Conservation (phyloP, 2,113 vertebrate species). For the Thermophis baileyi region DNA sequence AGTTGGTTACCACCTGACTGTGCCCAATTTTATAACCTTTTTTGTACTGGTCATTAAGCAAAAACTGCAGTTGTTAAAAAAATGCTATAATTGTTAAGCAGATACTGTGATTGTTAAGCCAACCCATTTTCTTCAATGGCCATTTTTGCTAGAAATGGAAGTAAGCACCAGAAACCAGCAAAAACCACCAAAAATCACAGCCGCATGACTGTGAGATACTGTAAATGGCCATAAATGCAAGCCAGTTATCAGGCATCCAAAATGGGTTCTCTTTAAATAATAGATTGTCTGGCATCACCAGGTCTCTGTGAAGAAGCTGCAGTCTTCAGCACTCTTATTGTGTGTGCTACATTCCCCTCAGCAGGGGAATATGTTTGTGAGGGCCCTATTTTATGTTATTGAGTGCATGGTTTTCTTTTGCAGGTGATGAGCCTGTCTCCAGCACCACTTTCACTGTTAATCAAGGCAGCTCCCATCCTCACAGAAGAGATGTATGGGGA, state of each 20-base stretch:
- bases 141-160: background rate
- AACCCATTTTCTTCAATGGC: background rate
- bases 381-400: background rate
- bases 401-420: background rate
- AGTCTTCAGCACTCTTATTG: background rate
- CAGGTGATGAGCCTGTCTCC: conserved; percentile 97
- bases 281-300: background rate
- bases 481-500: conserved; percentile 98
- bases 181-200: background rate
- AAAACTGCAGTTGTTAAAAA: background rate
- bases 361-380: background rate
- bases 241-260: too few relatives aligned
- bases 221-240: too few relatives aligned
- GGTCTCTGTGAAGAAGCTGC: background rate
- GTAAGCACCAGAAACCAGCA: background rate
- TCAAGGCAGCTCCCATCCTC: conserved; percentile 92
- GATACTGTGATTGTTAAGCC: background rate
- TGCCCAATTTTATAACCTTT: background rate
- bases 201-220: too few relatives aligned
- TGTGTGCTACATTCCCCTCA: background rate
- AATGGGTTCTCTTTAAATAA: background rate
- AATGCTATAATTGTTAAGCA: background rate
- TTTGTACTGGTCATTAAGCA: background rate
- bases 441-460: conserved; percentile 91
- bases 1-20: background rate